Base-by-base conservation (phyloP, 2,113 vertebrate genomes). In the Sinocyclocheilus anshuiensis region DNA sequence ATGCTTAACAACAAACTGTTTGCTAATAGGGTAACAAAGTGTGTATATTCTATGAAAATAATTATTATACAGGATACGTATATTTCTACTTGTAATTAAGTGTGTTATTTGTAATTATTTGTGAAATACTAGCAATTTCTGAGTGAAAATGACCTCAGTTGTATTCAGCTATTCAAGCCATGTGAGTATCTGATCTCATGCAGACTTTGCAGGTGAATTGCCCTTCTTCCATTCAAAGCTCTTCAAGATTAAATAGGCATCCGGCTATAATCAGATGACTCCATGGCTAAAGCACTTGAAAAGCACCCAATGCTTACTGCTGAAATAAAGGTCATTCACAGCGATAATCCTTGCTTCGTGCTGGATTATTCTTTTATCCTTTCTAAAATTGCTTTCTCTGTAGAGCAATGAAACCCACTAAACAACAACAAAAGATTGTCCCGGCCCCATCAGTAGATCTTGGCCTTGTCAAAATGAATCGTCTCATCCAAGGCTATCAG, bases 261-360 rank as follows among this genome's bases (percentile, higher is more conserved):
- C 72, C 87, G 81, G 86, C 57, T 24, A 76, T 90, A 92, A 94
- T 92, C 91, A 92, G 91, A 92, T 81, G 82, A 90, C 86, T 90
- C 84, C 86, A 87, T 33, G 88, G 61, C 89, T 83, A 90, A 78
- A 89, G 88, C 75, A 87, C 88, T 89, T 91, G 90, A 91, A 90
- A 92, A 91, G 89, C 91, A 90, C 86, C 91, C 89, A 50, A 86
- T 89, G 91, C 89, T 85, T 93, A 88, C 82, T 85, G 85, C 88
- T 87, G 90, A 92, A 91, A 93, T 94, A 92, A 93, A 93, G 93
- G 93, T 94, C 92, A 92, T 92, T 94, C 94, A 87, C 91, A 91
- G 90, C 90, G 88, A 94, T 94, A 94, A 95, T 95, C 93, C 92
- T 85, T 86, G 90, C 91, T 90, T 94, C 91, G 90, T 92, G 81